Evolutionary conservation across 2,113 vertebrate genomes (phyloP).

Genomic region (Sebastes fasciatus): DNA sequence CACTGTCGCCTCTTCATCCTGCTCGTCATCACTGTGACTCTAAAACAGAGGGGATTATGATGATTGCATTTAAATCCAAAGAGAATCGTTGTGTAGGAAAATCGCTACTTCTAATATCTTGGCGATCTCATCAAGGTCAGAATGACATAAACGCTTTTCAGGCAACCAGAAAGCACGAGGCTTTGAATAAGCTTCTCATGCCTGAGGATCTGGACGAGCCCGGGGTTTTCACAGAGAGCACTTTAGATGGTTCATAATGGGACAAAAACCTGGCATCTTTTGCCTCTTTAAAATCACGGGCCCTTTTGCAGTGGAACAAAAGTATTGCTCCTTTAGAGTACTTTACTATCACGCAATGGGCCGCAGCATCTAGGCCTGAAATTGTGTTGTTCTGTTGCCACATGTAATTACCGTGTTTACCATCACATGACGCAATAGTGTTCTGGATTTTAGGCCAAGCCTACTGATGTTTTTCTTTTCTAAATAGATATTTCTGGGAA

Average conservation of each 20-base stretch:
- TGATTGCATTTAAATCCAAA: constrained; percentile 71
- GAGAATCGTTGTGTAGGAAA: constrained; percentile 23
- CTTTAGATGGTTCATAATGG: constrained; percentile 43
- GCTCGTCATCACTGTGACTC: constrained; percentile 4
- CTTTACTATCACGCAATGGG: too few relatives aligned
- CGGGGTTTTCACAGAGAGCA: constrained; percentile 21
- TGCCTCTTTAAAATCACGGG: not conserved
- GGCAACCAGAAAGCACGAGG: not conserved
- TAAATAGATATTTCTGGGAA: not conserved
- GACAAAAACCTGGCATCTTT: constrained; percentile 10
- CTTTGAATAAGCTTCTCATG: constrained; percentile 37
- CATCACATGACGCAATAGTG: constrained; percentile 6
- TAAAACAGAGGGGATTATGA: constrained; percentile 59
- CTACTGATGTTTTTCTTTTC: not conserved
- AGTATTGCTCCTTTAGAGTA: constrained; percentile 8
- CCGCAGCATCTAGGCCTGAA: not conserved
- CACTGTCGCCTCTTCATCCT: not conserved
- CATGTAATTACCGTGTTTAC: not conserved
- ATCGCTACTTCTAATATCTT: constrained; percentile 34
- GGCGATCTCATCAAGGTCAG: constrained; percentile 35
- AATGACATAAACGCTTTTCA: constrained; percentile 41
- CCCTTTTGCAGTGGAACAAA: not conserved
- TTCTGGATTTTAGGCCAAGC: not conserved
- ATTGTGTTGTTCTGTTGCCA: not conserved
- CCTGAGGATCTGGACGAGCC: not conserved